Percentiles rank a stretch among this genome's conserved stretches.
These are phyloP conservation scores for Melierax canorus DNA, from an alignment of 2,113 vertebrate species.

Conservation along the genomic window DNA sequence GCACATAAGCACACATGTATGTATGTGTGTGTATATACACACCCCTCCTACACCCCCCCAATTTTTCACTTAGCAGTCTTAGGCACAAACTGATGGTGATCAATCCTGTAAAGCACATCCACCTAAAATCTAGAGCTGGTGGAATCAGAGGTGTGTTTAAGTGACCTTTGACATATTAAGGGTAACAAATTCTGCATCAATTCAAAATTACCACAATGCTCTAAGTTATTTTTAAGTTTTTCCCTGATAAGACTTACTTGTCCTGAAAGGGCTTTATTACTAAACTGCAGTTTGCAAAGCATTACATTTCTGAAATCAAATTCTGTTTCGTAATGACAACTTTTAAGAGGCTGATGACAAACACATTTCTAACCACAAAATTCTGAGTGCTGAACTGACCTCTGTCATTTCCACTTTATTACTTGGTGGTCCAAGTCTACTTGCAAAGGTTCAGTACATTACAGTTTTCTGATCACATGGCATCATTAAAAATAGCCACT, in stretches of 20 bases:
- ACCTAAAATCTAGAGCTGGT: neutral
- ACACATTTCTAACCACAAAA: neutral
- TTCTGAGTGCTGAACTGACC: neutral
- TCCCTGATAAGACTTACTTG: neutral
- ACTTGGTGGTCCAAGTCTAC: neutral
- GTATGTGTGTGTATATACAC: neutral
- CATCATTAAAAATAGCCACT: neutral
- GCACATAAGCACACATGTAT: accelerated
- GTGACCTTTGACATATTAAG: neutral
- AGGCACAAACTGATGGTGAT: neutral
- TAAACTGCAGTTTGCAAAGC: neutral
- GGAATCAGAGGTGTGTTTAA: neutral
- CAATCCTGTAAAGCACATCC: neutral
- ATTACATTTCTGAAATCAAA: neutral
- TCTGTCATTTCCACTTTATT: neutral
- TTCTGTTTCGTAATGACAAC: neutral
- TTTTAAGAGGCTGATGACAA: neutral
- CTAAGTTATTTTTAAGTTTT: neutral
- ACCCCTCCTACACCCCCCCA: neutral
- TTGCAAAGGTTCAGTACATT: neutral
- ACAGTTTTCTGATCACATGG: neutral
- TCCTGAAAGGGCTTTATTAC: neutral
- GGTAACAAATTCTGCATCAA: neutral
- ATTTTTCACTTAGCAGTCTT: neutral
- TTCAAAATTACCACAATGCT: neutral